These are phyloP conservation scores for Fopius arisanus DNA, from an alignment of 1,140 invertebrate genomes.

Conservation along the genomic window DNA sequence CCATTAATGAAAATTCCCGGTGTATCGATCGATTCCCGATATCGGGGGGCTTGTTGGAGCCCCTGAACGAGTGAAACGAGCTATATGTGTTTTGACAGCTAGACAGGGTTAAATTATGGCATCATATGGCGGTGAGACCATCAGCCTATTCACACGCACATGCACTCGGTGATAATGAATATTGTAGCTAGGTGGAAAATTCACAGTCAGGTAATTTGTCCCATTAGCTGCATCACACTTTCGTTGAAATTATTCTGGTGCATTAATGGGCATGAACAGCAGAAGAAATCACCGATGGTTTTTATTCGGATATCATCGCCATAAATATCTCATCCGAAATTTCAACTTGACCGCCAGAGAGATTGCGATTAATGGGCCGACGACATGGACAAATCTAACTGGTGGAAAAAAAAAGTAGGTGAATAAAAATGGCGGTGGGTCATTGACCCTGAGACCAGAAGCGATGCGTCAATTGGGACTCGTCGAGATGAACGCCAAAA, in stretches of 20 bases:
- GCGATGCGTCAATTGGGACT: background rate
- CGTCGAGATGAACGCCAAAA: background rate
- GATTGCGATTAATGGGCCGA: slow-evolving; percentile 21
- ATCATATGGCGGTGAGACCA: background rate
- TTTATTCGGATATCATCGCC: background rate
- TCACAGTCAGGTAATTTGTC: background rate
- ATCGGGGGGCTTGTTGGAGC: background rate
- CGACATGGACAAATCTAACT: slow-evolving; percentile 30
- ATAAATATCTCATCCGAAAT: background rate
- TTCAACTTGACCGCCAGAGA: slow-evolving; percentile 10
- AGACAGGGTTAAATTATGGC: background rate
- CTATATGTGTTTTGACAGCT: background rate
- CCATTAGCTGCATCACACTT: background rate
- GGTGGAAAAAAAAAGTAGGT: background rate
- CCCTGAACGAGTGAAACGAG: background rate
- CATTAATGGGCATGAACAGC: background rate
- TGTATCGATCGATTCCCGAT: background rate
- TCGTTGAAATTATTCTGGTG: background rate
- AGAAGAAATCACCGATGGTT: background rate
- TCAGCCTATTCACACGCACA: background rate
- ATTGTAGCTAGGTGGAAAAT: background rate
- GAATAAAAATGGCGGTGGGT: background rate
- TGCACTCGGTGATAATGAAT: background rate
- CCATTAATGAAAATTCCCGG: slow-evolving; percentile 3
- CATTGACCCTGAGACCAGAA: background rate